Base-by-base conservation (phyloP, 2,797 vertebrate species). In the Platyrinchus mystaceus region DNA sequence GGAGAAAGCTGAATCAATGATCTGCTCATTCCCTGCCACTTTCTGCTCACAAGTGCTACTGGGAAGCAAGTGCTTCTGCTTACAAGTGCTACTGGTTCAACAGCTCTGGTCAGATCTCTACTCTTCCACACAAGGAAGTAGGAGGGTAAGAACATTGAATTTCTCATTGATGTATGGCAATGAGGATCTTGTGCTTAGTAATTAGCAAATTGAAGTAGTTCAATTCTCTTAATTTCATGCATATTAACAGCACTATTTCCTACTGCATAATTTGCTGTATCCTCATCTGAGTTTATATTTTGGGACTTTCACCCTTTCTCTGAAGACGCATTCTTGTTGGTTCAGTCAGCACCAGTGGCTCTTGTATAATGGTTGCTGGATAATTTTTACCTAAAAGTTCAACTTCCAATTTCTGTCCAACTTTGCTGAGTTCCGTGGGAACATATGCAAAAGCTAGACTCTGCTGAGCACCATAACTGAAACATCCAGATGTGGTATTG, bases 401-500 rank as follows among this genome's bases (percentile, higher is more conserved):
- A 68, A 99, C 98, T 93, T 99, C 98, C 94, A 99, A 93, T 94
- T 98, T 98, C 95, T 99, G 99, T 66, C 99, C 99, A 84, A 98
- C 96, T 28, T 96, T 97, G 95, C 98, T 98, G 55, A 99, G 98
- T 59, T 98, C 98, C 39, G 95, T 28, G 4, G 99, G 99, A 74
- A 99, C 98, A 74, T 99, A 99, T 2, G 98, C 99, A 9, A 99
- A 99, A 11, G 99, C 99, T 96, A 99, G 97, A 95, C 99, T 99
- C 97, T 98, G 98, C 94, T 98, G 98, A 90, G 96, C 94, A 96
- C 96, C 98, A 94, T 99, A 99, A 97, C 99, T 99, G 97, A 99
- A 99, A 77, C 98, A 97, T 82, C 99, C 99, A 15, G 99, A 99
- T 1, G 99, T 99, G 2, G 99, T 99, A 97, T 99, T 99, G 53